Conservation (phyloP, 2,888 invertebrate species). For the Gnatocerus cornutus region DNA sequence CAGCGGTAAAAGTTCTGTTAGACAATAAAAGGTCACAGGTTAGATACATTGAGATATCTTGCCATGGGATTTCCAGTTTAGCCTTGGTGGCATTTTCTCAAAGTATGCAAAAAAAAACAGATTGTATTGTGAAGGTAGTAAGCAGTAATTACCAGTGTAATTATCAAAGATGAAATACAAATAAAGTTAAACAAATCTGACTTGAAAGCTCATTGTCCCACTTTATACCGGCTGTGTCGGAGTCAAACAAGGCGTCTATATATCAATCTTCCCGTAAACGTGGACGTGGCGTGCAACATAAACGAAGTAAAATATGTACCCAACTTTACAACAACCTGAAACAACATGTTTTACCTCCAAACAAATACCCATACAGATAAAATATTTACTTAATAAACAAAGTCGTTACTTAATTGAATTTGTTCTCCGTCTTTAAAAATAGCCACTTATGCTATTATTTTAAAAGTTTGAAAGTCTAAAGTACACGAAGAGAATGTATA, state of each 20-base stretch:
- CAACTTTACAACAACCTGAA: constrained; percentile 37
- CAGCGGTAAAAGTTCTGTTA: background rate
- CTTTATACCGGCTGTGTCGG: background rate
- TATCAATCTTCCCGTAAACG: background rate
- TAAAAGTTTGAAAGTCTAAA: background rate
- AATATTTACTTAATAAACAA: constrained; percentile 42
- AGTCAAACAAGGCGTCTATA: background rate
- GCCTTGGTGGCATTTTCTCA: background rate
- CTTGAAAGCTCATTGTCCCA: too few species aligned
- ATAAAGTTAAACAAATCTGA: too few species aligned
- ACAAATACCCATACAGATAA: constrained; percentile 44
- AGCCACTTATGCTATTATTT: background rate
- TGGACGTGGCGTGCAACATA: constrained; percentile 5
- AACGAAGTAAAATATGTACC: constrained; percentile 30
- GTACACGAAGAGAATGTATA: constrained; percentile 1
- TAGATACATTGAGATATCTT: background rate
- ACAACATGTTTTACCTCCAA: constrained; percentile 42
- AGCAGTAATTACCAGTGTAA: too few species aligned
- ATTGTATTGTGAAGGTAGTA: too few species aligned
- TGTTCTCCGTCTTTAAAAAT: constrained; percentile 8
- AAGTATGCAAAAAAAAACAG: too few species aligned
- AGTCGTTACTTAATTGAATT: constrained; percentile 44
- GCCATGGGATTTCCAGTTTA: background rate
- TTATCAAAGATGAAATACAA: too few species aligned
- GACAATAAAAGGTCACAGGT: background rate